Evolutionary conservation across 2,113 vertebrate genomes (phyloP).

Genomic region (Panthera leo): DNA sequence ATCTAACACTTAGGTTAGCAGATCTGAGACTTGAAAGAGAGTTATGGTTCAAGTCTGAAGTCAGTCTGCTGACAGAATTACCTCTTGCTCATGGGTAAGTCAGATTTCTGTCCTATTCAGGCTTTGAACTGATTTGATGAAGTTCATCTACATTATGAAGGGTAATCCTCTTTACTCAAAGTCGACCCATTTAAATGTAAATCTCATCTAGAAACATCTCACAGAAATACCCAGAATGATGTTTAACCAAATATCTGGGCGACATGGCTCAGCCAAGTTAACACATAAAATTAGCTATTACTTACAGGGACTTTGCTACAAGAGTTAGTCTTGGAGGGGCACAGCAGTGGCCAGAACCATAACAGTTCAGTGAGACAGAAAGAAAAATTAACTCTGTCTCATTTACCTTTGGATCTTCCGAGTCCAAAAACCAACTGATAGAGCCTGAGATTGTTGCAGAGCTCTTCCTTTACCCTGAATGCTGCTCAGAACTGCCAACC

Average conservation of each 20-base stretch:
- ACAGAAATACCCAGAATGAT: background rate
- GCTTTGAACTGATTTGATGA: background rate
- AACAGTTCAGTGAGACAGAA: background rate
- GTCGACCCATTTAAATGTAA: background rate
- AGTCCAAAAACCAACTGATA: background rate
- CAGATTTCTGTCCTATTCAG: background rate
- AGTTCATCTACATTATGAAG: background rate
- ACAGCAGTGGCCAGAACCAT: background rate
- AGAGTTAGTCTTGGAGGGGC: background rate
- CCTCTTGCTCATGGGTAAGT: no score
- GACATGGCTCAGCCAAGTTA: background rate
- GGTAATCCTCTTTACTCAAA: background rate
- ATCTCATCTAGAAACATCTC: background rate
- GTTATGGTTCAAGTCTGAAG: rapidly evolving
- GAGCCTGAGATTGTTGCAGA: background rate
- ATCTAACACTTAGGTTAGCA: background rate
- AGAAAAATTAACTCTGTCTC: background rate
- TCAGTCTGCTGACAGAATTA: background rate
- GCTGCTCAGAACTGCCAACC: background rate
- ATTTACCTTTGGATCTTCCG: background rate
- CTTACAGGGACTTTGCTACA: background rate
- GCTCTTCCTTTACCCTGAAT: background rate
- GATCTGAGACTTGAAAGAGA: background rate
- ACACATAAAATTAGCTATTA: background rate
- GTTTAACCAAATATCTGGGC: background rate